phyloP scores from a whole-genome alignment of 2,797 vertebrate genomes.

The Choloepus didactylus region DNA sequence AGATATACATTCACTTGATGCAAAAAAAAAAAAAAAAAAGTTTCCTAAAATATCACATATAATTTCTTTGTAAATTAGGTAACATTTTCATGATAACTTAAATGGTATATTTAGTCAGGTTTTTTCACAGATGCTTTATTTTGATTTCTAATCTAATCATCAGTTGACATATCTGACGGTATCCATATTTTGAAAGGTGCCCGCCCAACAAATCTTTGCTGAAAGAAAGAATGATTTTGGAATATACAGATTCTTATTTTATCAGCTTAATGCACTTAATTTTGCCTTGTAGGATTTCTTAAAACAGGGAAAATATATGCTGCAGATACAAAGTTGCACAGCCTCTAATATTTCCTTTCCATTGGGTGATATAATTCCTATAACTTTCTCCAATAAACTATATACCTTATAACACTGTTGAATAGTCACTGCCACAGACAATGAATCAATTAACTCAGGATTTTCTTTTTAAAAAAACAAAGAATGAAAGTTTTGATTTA shows the following conservation, averaged over 20 bases:
- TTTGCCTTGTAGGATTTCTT: not conserved
- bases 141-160: conserved; percentile 4
- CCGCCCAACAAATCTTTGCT: not conserved
- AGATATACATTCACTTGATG: not conserved
- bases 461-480: not conserved
- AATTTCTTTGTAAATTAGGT: not conserved
- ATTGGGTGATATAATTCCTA: not conserved
- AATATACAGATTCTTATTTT: conserved; percentile 4
- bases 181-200: not conserved
- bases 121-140: not conserved
- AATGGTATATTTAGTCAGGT: not conserved
- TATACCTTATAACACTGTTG: not conserved
- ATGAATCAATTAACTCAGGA: not conserved
- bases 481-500: not conserved
- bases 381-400: conserved; percentile 12
- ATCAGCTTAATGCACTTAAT: not conserved
- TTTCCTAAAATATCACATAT: not conserved
- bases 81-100: conserved; percentile 21
- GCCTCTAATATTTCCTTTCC: not conserved
- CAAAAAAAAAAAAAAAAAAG: not conserved
- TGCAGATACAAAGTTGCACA: not conserved
- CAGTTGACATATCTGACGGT: not conserved
- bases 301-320: not conserved
- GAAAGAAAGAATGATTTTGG: conserved; percentile 21
- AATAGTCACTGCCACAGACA: not conserved